Evolutionary conservation across 2,888 invertebrate genomes (phyloP).

Genomic region (Brassicogethes aeneus): DNA sequence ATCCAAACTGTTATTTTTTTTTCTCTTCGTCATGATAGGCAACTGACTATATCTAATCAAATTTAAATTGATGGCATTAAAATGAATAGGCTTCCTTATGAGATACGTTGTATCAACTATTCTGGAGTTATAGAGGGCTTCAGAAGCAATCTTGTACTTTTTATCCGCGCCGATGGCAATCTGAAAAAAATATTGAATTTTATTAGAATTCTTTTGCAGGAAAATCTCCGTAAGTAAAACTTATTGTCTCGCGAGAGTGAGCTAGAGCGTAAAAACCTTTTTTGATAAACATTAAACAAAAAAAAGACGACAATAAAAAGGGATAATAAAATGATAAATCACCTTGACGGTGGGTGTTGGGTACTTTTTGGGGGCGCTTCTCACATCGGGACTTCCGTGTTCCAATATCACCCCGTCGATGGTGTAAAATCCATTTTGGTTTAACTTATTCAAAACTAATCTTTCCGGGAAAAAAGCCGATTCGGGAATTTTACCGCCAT

Average conservation of each 20-base stretch:
- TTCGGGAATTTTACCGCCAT: conserved; percentile 56
- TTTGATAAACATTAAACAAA: background rate
- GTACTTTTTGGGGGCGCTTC: conserved; percentile 12
- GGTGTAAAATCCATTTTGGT: conserved; percentile 52
- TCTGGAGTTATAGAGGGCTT: conserved; percentile 25
- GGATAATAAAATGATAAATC: too few species aligned
- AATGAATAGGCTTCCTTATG: conserved; percentile 42
- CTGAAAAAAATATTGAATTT: too few species aligned
- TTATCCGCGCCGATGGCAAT: too few species aligned
- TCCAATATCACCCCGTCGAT: conserved; percentile 52
- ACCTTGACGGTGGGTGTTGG: conserved; percentile 18
- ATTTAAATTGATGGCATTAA: too few species aligned
- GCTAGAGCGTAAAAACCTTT: background rate
- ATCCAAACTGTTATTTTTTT: too few species aligned
- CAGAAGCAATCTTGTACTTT: too few species aligned
- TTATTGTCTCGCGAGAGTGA: background rate
- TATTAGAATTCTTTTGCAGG: too few species aligned
- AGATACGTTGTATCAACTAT: conserved; percentile 52
- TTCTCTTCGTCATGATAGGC: too few species aligned
- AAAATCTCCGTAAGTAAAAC: background rate
- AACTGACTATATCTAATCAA: too few species aligned
- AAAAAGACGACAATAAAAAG: background rate
- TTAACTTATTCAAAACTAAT: conserved; percentile 49
- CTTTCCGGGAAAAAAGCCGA: conserved; percentile 53
- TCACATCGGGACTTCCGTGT: conserved; percentile 27